Base-by-base conservation (phyloP, 2,113 vertebrate species). In the Muntiacus reevesi region DNA sequence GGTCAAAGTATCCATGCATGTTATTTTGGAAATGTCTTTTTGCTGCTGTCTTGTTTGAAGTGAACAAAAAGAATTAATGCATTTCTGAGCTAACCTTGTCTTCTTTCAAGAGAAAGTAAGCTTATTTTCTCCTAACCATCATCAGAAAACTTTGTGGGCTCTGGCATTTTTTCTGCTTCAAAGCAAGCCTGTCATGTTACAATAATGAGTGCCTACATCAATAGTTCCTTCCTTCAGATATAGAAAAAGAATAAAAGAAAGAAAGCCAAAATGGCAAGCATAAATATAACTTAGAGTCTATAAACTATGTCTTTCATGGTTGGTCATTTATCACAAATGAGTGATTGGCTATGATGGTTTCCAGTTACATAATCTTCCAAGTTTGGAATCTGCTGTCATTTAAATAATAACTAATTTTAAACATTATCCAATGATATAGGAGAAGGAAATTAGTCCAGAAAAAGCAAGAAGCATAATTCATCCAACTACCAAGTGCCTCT, bases 331-430 rank as follows among this genome's bases (percentile, higher is more conserved):
- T 87, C 19, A 54, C 30, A 57, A 30, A 2, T 67, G 25, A 79
- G 2, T 94, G 11, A 92, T 2, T 95, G 33, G 14, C 10, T 84
- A n/a, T 62, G 40, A 59, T 16, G 3, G 55, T 83, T 64, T 45
- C 21, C 62, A 74, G 14, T 92, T 74, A 82, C 2, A 52, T 43
- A 85, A 52, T 81, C 9, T 74, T 59, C 76, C 50, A 40, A 62
- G 25, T 64, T 93, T 91, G 45, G 93, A 95, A 95, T 43, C 23
- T 25, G 96, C 45, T 79, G 40, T 40, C 27, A 94, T 95, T 94
- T 97, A 91, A 96, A 97, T 40, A 91, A 79, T 4, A 27, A 88
- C 17, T 7, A 1, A 96, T 84, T 91, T 91, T 78, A 93, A 43
- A 54, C 2, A 85, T 89, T 59, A 87, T 87, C 87, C 82, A 97